Base-by-base conservation (phyloP, 2,113 vertebrate species). In the Mellivora capensis region DNA sequence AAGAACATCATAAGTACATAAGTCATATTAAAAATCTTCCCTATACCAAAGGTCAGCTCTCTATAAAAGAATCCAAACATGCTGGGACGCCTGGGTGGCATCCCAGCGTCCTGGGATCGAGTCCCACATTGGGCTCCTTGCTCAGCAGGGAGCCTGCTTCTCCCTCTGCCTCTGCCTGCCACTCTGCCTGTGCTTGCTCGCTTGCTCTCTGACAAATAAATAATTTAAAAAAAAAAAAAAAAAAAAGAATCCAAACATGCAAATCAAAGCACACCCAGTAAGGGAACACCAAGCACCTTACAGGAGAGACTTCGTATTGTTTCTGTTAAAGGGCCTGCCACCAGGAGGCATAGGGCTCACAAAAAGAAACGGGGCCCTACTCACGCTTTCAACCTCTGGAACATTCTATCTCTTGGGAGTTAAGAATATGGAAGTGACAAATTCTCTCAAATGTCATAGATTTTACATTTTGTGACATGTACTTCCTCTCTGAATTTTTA, bases 391-490 rank as follows among this genome's bases (percentile, higher is more conserved):
- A 0, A 74, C n/a, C n/a, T 95, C 90, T 39, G 2, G n/a, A 79
- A 49, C 49, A 23, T 49, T 88, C 64, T 93, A 90, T 25, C 81
- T 90, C 81, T 37, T 4, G 74, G 49, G 67, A 95, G 95, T 79
- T 61, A 89, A 79, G 82, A 94, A 88, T 47, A 84, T 52, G 54
- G 89, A 87, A 90, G 90, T 72, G 49, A 95, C 93, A 88, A 93
- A 88, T 85, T 94, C 95, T 91, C 84, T 71, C 52, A 94, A 96
- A 93, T 91, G 93, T 91, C 97, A 91, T 44, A 61, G 39, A 77
- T 79, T 95, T 72, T 90, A 39, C 47, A 85, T 93, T 98, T 42
- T 67, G 71, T 93, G 95, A 97, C 94, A 96, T 86, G 84, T 17
- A 82, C 87, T 93, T 98, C 82, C 94, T 71, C 84, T 96, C 80